Evolutionary conservation across 1,140 invertebrate genomes (phyloP).

Genomic region (Telenomus remus): DNA sequence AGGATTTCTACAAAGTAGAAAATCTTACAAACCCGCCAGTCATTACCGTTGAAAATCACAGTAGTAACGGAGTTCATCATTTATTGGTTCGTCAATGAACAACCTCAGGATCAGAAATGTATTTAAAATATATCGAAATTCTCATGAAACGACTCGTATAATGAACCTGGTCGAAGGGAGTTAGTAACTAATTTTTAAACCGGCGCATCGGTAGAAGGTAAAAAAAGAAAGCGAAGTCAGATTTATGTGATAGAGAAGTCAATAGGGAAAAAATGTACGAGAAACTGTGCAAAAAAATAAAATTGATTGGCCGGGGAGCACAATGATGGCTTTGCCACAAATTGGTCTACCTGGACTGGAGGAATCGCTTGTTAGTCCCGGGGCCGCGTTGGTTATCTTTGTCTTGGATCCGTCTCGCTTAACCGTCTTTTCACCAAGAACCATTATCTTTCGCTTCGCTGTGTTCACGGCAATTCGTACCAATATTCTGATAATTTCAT

Average conservation of each 20-base stretch:
- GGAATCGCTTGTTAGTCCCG: constrained; percentile 50
- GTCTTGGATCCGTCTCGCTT: constrained; percentile 29
- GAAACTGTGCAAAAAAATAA: constrained; percentile 36
- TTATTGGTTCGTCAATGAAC: too few relatives aligned
- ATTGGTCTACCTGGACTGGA: constrained; percentile 46
- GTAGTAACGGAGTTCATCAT: too few relatives aligned
- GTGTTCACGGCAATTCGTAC: constrained; percentile 47
- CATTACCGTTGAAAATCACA: too few relatives aligned
- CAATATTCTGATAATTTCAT: constrained; percentile 51
- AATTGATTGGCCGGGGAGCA: constrained; percentile 42
- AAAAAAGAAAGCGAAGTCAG: constrained; percentile 29
- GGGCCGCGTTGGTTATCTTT: constrained; percentile 44
- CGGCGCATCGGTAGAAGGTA: background rate
- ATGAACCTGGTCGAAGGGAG: constrained; percentile 41
- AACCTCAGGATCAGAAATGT: too few relatives aligned
- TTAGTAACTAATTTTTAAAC: constrained; percentile 41
- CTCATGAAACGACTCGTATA: too few relatives aligned
- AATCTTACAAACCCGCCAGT: too few relatives aligned
- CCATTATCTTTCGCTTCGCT: constrained; percentile 47
- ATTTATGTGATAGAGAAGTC: constrained; percentile 51
- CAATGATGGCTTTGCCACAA: constrained; percentile 52
- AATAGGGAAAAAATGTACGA: constrained; percentile 32
- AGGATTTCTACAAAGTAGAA: too few relatives aligned
- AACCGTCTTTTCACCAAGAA: constrained; percentile 32
- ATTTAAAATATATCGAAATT: too few relatives aligned